Evolutionary conservation across 2,113 vertebrate species (phyloP).

Genomic region (Heterocephalus glaber): DNA sequence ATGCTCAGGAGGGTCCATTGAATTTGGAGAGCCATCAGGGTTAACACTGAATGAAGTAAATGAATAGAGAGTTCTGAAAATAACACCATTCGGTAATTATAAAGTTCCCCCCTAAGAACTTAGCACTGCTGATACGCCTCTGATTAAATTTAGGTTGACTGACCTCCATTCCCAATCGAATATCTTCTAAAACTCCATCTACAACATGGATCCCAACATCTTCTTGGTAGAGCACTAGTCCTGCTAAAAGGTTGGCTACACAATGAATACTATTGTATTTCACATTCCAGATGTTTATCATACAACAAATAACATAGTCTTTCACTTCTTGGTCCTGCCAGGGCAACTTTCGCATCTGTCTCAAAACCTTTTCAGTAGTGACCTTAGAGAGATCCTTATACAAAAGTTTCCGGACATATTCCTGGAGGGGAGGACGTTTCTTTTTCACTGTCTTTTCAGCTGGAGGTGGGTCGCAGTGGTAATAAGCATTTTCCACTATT

Average conservation of each 20-base stretch:
- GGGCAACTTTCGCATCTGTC: constrained; percentile 98
- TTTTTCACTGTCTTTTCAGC: constrained; percentile 98
- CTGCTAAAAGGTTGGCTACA: constrained; percentile 98
- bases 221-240: constrained; percentile 98
- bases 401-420: constrained; percentile 97
- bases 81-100: constrained; percentile 99
- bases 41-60: constrained; percentile 98
- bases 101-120: constrained; percentile 98
- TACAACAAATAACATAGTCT: constrained; percentile 98
- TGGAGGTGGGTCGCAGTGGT: constrained; percentile 98
- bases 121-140: constrained; percentile 96
- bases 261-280: constrained; percentile 99
- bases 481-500: constrained; percentile 99
- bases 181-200: constrained; percentile 98
- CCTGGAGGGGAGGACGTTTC: constrained; percentile 96
- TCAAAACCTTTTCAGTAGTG: constrained; percentile 97
- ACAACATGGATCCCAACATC: constrained; percentile 98
- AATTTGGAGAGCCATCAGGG: constrained; percentile 92
- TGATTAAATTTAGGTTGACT: constrained; percentile 99
- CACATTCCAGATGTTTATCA: constrained; percentile 99
- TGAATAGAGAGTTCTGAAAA: constrained; percentile 98
- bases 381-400: constrained; percentile 99
- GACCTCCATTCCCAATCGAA: constrained; percentile 99
- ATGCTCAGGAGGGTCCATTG: constrained; percentile 96
- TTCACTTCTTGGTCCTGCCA: constrained; percentile 97